Percentiles rank a stretch among this genome's conserved stretches.
Evolutionary conservation across 2,888 invertebrate genomes (phyloP).

Genomic region (Leucophenga maculata): DNA sequence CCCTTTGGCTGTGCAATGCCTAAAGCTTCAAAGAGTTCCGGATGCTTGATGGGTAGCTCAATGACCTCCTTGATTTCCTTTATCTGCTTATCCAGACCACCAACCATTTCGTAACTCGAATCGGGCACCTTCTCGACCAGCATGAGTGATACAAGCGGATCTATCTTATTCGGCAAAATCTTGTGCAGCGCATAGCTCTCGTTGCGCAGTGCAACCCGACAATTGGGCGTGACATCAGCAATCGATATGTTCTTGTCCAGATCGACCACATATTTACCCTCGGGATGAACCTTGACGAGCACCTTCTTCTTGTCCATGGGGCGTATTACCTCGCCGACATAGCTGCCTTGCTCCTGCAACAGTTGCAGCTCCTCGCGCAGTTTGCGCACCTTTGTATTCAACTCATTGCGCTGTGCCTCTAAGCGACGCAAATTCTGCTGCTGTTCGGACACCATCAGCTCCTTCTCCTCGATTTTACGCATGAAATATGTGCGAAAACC

Average conservation of each 20-base stretch:
- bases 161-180: constrained; percentile 98
- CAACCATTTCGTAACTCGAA: constrained; percentile 99
- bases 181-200: constrained; percentile 99
- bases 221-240: constrained; percentile 97
- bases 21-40: constrained; percentile 97
- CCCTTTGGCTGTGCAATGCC: constrained; percentile 99
- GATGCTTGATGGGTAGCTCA: constrained; percentile 98
- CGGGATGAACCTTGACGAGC: constrained; percentile 98
- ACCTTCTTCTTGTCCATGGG: constrained; percentile 99
- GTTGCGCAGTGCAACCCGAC: constrained; percentile 96
- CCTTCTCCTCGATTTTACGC: constrained; percentile 97
- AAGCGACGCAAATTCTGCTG: constrained; percentile 96
- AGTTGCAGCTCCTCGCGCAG: constrained; percentile 93
- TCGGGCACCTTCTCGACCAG: constrained; percentile 99
- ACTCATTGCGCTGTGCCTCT: constrained; percentile 98
- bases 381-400: constrained; percentile 85
- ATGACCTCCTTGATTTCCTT: constrained; percentile 99
- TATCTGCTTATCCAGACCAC: constrained; percentile 98
- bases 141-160: constrained; percentile 98
- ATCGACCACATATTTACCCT: constrained; percentile 99
- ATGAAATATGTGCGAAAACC: constrained; percentile 97
- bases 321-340: constrained; percentile 99
- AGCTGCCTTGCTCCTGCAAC: constrained; percentile 97
- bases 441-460: constrained; percentile 96
- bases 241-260: constrained; percentile 99